These are phyloP conservation scores for Macrosoma leucophasiata DNA, from an alignment of 2,888 invertebrate species.

Conservation along the genomic window DNA sequence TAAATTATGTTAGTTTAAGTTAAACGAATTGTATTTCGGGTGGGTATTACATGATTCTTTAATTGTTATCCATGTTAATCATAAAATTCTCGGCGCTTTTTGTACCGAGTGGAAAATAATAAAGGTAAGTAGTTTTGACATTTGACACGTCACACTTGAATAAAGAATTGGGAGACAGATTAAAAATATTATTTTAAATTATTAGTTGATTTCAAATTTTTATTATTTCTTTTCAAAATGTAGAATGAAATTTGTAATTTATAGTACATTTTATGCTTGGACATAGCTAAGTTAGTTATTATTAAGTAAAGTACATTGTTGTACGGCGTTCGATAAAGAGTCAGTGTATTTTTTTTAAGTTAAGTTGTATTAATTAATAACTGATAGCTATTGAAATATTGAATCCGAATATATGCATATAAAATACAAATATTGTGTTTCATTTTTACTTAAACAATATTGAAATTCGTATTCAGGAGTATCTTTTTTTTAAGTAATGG, in stretches of 20 bases:
- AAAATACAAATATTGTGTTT: conserved; percentile 46
- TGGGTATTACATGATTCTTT: no score
- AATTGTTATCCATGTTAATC: no score
- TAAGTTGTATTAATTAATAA: conserved; percentile 67
- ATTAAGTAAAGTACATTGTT: conserved; percentile 42
- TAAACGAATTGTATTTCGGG: no score
- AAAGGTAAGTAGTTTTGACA: no score
- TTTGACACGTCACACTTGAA: no score
- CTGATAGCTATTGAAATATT: conserved; percentile 72
- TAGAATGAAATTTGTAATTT: conserved; percentile 65
- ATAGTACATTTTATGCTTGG: conserved; percentile 67
- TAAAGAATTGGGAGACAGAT: no score
- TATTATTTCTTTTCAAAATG: conserved; percentile 26
- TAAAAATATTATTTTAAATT: no score
- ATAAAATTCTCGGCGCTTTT: no score
- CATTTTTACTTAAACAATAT: conserved; percentile 48
- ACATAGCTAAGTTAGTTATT: conserved; percentile 62
- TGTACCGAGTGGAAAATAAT: no score
- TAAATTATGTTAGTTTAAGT: conserved; percentile 29
- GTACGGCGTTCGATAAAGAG: conserved; percentile 55
- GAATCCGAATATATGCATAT: conserved; percentile 74
- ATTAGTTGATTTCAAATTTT: conserved; percentile 20
- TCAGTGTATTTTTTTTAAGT: conserved; percentile 70
- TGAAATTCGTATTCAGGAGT: no score
- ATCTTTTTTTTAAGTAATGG: no score